Base-by-base conservation (phyloP, 1,140 invertebrate genomes). In the Chironomus striatipennis region DNA sequence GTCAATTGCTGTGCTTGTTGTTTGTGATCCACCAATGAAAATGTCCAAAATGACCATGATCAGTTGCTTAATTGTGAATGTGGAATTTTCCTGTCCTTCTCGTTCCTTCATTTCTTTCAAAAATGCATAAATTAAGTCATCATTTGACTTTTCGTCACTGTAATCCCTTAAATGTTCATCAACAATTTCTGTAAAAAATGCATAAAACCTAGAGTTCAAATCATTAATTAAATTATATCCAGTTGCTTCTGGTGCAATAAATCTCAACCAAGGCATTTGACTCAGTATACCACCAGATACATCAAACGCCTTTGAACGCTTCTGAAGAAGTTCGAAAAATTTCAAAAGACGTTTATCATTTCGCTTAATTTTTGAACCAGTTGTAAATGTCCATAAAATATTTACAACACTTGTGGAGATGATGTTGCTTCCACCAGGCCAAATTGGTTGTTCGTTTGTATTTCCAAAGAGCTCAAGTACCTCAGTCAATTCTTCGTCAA, bases 61-160 rank as follows among this genome's bases (percentile, higher is more conserved):
- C 42, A 93, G 79, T 78, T 92, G 90, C 7, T 89, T 87, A 67
- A 90, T 90, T 89, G 82, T 77, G 76, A 90, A 93, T 10, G 84
- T 85, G 9, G 80, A 77, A 20, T 79, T 75, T 4, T 81, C 76
- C 1, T 82, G 79, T 1, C 77, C 77, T 75, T 83, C 81, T 7
- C 81, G 78, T 24, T 82, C 75, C 57, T 87, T 80, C 85, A 93
- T 90, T 84, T 93, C 88, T 47, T 86, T 83, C 4, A 95, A 83
- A 79, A 90, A 94, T 43, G 89, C 86, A 78, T 93, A 92, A 70
- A 95, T 91, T 42, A 94, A 87, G 79, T 95, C 92, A 18, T 85
- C 81, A 42, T 85, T 85, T 73, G 42, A 21, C 42, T 81, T 82
- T 34, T 82, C 80, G 42, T 85, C 73, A 17, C 83, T 78, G 72